Conservation (phyloP, 1,140 invertebrate genomes). For the Scaptomyza montana region DNA sequence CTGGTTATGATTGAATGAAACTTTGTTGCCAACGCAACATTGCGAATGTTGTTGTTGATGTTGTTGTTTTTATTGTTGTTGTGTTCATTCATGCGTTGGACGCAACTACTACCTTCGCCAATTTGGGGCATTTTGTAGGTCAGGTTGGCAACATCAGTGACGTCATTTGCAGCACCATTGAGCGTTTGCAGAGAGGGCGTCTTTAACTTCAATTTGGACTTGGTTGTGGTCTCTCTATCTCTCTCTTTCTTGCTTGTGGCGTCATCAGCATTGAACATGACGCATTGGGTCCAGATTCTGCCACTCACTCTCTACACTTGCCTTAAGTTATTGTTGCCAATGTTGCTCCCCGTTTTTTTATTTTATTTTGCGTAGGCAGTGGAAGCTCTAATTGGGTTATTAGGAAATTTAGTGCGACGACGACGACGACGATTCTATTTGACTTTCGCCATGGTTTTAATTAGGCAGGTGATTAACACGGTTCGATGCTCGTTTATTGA, state of each 20-base stretch:
- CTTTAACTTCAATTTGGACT: not conserved
- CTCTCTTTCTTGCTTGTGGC: constrained; percentile 26
- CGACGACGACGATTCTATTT: constrained; percentile 51
- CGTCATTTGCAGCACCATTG: constrained; percentile 41
- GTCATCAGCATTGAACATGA: constrained; percentile 52
- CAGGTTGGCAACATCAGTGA: constrained; percentile 56
- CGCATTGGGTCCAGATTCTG: constrained; percentile 41
- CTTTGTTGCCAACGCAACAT: constrained; percentile 37
- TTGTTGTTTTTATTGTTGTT: not conserved
- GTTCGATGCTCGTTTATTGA: constrained; percentile 65
- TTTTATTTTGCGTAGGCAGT: constrained; percentile 57
- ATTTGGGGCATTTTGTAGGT: constrained; percentile 56
- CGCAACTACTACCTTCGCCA: constrained; percentile 14
- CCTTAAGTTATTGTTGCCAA: not conserved
- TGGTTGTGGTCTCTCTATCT: not conserved
- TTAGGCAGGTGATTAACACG: constrained; percentile 59
- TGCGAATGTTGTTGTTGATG: constrained; percentile 1
- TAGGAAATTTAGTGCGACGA: constrained; percentile 59
- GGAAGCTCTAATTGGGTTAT: constrained; percentile 72
- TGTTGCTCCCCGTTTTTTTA: constrained; percentile 9
- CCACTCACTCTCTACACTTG: no score
- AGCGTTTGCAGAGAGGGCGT: constrained; percentile 27
- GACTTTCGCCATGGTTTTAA: constrained; percentile 61
- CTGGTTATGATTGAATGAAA: constrained; percentile 43
- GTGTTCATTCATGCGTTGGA: constrained; percentile 36